Evolutionary conservation across 1,140 invertebrate genomes (phyloP), one percentile per base, ranked within the genome.

Genomic region (Drosophila elegans): DNA sequence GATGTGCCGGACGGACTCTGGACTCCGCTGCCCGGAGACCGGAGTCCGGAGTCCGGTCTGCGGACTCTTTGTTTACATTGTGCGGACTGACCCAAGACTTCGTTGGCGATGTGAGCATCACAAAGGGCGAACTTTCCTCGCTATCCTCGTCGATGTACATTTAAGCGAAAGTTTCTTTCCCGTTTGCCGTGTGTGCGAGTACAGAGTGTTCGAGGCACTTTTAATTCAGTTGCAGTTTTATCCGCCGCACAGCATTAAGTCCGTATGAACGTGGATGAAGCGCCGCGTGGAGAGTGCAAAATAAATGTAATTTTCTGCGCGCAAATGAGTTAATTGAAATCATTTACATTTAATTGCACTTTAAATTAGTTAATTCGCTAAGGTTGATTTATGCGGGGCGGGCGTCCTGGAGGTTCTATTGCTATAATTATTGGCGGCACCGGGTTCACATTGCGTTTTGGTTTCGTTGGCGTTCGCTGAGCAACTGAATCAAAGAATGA

Each of bases 71-170:
- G 77, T 83, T 83, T 83, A 80, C 72, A 80, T 60, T 80, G 64
- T 68, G 78, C 57, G 57, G 68, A 91, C 90, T 91, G 76, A 90
- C 88, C 86, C 84, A 91, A 79, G 86, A 85, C 76, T 90, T 91
- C 56, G 85, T 83, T 36, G 91, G 90, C 78, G 91, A 91, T 80
- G 91, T 78, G 71, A 92, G 83, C 86, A 92, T 91, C 80, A 92
- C 80, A 92, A 92, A 92, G 71, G 91, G 89, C 73, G 89, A 91
- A 83, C 91, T 91, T 82, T 92, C 91, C 83, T 92, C 91, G 78
- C 90, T 92, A 72, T 92, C 91, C 75, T 91, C 85, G 85, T 90
- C 90, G 84, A 89, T 89, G 78, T 91, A 91, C 90, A 91, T 91
- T 91, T 91, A 91, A 88, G 74, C 77, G 73, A 89, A 88, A 84